Conservation (phyloP, 2,888 invertebrate species). For the Trachelus stipa region DNA sequence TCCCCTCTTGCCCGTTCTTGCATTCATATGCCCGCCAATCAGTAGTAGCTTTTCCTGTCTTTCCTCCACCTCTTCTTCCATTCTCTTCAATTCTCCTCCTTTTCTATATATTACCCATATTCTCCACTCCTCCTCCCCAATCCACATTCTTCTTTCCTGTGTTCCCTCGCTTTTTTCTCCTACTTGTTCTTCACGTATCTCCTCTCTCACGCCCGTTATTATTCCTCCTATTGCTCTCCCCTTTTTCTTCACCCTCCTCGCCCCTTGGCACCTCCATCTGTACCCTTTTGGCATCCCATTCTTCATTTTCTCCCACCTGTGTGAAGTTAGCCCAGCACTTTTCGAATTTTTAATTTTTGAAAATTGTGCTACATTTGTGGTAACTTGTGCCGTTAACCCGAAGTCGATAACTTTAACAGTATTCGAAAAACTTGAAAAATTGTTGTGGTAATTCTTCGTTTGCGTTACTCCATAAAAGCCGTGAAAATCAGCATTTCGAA, state of each 20-base stretch:
- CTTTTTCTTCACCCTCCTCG: constrained; percentile 13
- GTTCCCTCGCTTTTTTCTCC: neutral
- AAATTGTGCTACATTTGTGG: too few species aligned
- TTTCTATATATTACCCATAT: neutral
- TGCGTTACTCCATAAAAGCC: too few species aligned
- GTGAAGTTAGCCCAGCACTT: too few species aligned
- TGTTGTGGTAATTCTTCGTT: too few species aligned
- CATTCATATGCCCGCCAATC: neutral
- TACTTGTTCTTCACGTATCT: neutral
- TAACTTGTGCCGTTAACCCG: too few species aligned
- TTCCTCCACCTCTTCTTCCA: neutral
- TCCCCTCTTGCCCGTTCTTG: neutral
- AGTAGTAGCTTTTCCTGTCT: neutral
- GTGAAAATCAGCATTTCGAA: too few species aligned
- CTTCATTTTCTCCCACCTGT: constrained; percentile 5
- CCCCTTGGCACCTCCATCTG: neutral
- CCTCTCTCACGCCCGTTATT: neutral
- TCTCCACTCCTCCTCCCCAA: neutral
- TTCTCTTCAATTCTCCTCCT: neutral
- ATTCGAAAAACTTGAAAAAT: too few species aligned
- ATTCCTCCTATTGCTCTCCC: neutral
- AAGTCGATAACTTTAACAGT: too few species aligned
- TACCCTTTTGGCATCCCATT: neutral
- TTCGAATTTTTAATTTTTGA: too few species aligned
- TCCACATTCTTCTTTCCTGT: neutral